Percentiles rank a stretch among this genome's conserved stretches.
Conservation (phyloP, 2,888 invertebrate genomes). For the Villa cingulata region DNA sequence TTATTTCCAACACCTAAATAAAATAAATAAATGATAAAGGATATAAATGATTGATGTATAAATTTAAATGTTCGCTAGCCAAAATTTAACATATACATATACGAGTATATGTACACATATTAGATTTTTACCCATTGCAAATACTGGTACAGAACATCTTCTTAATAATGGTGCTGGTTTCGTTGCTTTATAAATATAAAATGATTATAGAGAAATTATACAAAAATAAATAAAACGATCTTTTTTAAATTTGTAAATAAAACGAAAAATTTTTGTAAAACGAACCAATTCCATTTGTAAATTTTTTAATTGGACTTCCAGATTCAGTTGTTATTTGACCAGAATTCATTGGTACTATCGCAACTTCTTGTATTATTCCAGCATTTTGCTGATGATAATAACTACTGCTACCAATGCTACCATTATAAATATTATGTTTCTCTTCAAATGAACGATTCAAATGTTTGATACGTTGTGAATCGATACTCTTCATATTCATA, state of each 20-base stretch:
- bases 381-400: no score
- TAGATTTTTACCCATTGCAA: constrained; percentile 8
- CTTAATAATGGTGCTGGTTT: constrained; percentile 13
- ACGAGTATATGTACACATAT: not conserved
- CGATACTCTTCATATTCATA: no score
- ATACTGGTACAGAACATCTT: constrained; percentile 14
- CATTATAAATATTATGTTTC: not conserved
- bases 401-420: no score
- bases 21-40: not conserved
- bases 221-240: not conserved
- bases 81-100: not conserved
- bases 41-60: no score
- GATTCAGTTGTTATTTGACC: constrained; percentile 11
- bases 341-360: not conserved
- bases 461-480: not conserved
- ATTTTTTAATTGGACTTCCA: constrained; percentile 12
- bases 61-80: no score
- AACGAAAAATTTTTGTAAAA: not conserved
- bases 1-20: constrained; percentile 4
- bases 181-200: constrained; percentile 9
- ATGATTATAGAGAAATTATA: not conserved
- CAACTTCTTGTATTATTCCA: constrained; percentile 1
- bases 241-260: not conserved
- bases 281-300: constrained; percentile 10
- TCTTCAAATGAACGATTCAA: constrained; percentile 8